A percentile compares a stretch with the other conserved stretches of the same genome.
These are phyloP conservation scores for Artibeus jamaicensis DNA, from an alignment of 2,797 vertebrate species.

Conservation along the genomic window DNA sequence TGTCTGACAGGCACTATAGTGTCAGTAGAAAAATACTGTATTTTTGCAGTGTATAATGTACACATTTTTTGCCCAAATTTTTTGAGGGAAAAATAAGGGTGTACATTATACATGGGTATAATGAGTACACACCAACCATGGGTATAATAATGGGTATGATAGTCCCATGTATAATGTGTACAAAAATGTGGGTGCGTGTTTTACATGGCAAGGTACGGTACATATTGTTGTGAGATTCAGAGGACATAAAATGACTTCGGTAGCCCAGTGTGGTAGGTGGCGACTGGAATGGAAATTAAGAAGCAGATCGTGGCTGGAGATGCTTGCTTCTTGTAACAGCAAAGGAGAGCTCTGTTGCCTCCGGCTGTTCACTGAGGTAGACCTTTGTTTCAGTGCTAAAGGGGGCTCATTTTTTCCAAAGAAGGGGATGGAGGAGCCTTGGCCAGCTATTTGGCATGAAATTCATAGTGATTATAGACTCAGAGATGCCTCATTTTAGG, in stretches of 20 bases:
- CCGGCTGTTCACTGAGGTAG: not conserved
- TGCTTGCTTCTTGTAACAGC: not conserved
- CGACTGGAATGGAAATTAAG: not conserved
- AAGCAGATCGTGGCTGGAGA: not conserved
- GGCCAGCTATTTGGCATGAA: not conserved
- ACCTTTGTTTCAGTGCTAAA: not conserved
- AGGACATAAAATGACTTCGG: not conserved
- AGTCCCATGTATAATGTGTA: too few species aligned
- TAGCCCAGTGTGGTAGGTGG: not conserved
- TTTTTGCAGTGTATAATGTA: too few species aligned
- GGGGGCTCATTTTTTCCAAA: not conserved
- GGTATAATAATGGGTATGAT: too few species aligned
- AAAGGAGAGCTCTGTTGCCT: not conserved
- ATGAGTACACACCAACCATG: too few species aligned
- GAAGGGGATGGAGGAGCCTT: not conserved
- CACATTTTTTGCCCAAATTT: too few species aligned
- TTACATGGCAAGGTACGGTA: too few species aligned
- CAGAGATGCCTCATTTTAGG: not conserved
- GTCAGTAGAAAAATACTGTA: not conserved
- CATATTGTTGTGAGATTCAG: not conserved
- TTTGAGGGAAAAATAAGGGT: too few species aligned
- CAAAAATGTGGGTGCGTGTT: too few species aligned
- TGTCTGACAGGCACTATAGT: not conserved
- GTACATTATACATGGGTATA: too few species aligned
- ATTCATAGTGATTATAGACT: not conserved